Base-by-base conservation (phyloP, 2,113 vertebrate genomes). In the Tympanuchus pallidicinctus region DNA sequence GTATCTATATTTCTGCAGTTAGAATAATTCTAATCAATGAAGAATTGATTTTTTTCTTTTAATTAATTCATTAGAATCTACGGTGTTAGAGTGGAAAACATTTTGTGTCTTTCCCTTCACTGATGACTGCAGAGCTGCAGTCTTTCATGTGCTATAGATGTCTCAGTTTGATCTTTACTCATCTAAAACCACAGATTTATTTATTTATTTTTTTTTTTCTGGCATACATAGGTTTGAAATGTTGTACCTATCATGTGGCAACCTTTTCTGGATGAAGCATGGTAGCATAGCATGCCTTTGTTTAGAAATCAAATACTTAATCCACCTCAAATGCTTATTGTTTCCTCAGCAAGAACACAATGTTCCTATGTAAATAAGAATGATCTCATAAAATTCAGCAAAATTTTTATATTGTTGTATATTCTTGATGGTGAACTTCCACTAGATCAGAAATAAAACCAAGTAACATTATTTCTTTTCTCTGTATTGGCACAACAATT, bases 81-180 rank as follows among this genome's bases (percentile, higher is more conserved):
- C 36, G 34, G 4, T 78, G 10, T 25, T 12, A 61, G 11, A 24
- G 2, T 21, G 8, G 89, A 76, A 74, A 91, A 34, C 0, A 0
- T 56, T 47, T 78, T 5, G 30, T 74, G 1, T 38, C 32, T 38
- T 60, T 86, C 21, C 11, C 5, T 63, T 88, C 38, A 38, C 11
- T 81, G 45, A 28, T 38, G 50, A 17, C 42, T 56, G 15, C 56
- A 75, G 48, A 80, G 13, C 42, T 86, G 15, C 30, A 60, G 10
- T 30, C 11, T 60, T 66, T 73, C 75, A 50, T 1, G 9, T 75
- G 57, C 77, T 67, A 3, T 40, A 79, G 17, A 13, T 82, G 67
- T 79, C 18, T 67, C 34, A 60, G 12, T 83, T 14, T 86, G 66
- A 79, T 17, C 32, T 78, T 83, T 11, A 1, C 17, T 79, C 42